phyloP scores from a whole-genome alignment of 2,113 vertebrate genomes.

The Nannobrachium achirus region DNA sequence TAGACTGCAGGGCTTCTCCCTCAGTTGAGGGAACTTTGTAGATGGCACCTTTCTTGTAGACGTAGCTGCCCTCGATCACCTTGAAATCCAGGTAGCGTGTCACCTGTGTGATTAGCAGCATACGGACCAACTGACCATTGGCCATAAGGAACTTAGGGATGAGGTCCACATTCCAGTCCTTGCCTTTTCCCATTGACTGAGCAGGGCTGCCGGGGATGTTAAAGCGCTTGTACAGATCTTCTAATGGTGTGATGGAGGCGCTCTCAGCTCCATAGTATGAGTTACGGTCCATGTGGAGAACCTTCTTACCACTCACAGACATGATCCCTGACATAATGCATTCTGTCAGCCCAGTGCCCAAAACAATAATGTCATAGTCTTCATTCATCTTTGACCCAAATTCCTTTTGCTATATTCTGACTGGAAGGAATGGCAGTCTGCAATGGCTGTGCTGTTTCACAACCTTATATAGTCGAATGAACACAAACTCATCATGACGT shows the following conservation, averaged over 20 bases:
- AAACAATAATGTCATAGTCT: conserved; percentile 97
- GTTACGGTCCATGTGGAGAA: conserved; percentile 98
- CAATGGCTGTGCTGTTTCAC: too few relatives aligned
- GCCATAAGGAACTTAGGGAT: conserved; percentile 36
- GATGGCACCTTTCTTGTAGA: conserved; percentile 94
- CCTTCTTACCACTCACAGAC: conserved; percentile 98
- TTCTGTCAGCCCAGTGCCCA: conserved; percentile 98
- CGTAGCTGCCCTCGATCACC: conserved; percentile 95
- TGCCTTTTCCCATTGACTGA: conserved; percentile 91
- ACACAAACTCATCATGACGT: too few relatives aligned
- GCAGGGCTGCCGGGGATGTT: conserved; percentile 87
- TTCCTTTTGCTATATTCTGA: conserved; percentile 48
- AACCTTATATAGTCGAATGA: too few relatives aligned
- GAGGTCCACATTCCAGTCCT: conserved; percentile 98
- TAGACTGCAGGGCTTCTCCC: conserved; percentile 91
- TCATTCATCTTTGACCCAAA: conserved; percentile 88
- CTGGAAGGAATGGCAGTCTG: too few relatives aligned
- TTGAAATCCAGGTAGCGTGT: conserved; percentile 99
- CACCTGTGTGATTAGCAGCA: conserved; percentile 96
- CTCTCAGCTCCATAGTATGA: conserved; percentile 96
- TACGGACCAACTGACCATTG: conserved; percentile 95
- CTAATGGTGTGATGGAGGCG: conserved; percentile 95
- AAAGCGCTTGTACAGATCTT: conserved; percentile 96
- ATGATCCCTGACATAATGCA: conserved; percentile 98
- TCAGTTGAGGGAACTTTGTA: conserved; percentile 98